Evolutionary conservation across 2,113 vertebrate species (phyloP).

Genomic region (Osmerus mordax): DNA sequence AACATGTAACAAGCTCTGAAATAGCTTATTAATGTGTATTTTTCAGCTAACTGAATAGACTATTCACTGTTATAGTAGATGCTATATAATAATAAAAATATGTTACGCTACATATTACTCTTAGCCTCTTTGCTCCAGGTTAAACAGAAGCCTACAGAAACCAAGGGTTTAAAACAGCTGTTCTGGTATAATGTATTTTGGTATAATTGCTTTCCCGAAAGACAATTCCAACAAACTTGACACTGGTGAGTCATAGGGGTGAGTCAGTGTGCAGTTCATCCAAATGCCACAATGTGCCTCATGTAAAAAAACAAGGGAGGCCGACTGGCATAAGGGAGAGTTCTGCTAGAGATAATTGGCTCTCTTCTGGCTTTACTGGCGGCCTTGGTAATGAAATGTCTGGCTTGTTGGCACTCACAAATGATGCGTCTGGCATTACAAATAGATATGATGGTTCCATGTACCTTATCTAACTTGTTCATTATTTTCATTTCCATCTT

Average conservation of each 20-base stretch:
- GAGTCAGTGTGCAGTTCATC: neutral
- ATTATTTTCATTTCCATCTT: too few relatives aligned
- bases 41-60: too few relatives aligned
- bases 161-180: neutral
- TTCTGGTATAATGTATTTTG: neutral
- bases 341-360: neutral
- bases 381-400: neutral
- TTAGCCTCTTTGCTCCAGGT: neutral
- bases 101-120: neutral
- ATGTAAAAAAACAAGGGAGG: neutral
- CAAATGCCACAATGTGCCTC: neutral
- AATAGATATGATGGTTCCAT: too few relatives aligned
- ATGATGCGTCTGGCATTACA: too few relatives aligned
- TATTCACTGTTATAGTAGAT: too few relatives aligned
- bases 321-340: neutral
- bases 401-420: neutral
- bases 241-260: neutral
- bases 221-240: neutral
- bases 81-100: too few relatives aligned
- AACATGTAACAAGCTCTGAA: too few relatives aligned
- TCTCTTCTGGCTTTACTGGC: neutral
- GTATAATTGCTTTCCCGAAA: neutral
- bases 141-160: neutral
- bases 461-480: too few relatives aligned
- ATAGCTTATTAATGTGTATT: too few relatives aligned